Percentiles rank a stretch among this genome's conserved stretches.
Conservation (phyloP, 2,888 invertebrate species). For the Amphipyra tragopoginis region DNA sequence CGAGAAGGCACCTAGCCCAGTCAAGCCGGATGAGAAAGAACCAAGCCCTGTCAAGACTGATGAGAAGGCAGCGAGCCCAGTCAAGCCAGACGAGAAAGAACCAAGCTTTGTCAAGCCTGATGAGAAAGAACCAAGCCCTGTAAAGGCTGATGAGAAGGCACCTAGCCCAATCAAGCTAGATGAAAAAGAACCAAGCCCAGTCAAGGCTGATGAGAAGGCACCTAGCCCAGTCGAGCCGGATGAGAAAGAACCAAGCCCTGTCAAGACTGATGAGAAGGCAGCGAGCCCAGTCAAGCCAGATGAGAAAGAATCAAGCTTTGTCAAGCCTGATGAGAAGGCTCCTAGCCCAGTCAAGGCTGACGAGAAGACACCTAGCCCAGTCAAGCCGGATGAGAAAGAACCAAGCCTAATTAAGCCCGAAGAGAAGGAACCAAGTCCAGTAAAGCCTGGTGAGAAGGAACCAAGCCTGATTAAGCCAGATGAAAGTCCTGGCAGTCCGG, state of each 20-base stretch:
- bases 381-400: too few relatives aligned
- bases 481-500: not conserved
- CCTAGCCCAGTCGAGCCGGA: not conserved
- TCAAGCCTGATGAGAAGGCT: not conserved
- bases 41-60: not conserved
- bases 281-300: constrained; percentile 23
- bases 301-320: not conserved
- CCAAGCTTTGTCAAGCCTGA: constrained; percentile 22
- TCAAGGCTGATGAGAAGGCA: constrained; percentile 26
- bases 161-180: constrained; percentile 12
- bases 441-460: constrained; percentile 7
- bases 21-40: constrained; percentile 6
- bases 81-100: constrained; percentile 13
- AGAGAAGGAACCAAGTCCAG: too few relatives aligned
- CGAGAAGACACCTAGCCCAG: constrained; percentile 35
- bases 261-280: constrained; percentile 18
- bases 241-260: constrained; percentile 21
- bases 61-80: not conserved
- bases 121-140: not conserved
- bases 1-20: constrained; percentile 35
- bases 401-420: too few relatives aligned
- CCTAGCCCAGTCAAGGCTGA: constrained; percentile 7
- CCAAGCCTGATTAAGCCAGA: not conserved
- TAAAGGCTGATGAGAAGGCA: constrained; percentile 16
- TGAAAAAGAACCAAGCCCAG: constrained; percentile 28